phyloP scores from a whole-genome alignment of 2,888 invertebrate species.

The Zygaena filipendulae region DNA sequence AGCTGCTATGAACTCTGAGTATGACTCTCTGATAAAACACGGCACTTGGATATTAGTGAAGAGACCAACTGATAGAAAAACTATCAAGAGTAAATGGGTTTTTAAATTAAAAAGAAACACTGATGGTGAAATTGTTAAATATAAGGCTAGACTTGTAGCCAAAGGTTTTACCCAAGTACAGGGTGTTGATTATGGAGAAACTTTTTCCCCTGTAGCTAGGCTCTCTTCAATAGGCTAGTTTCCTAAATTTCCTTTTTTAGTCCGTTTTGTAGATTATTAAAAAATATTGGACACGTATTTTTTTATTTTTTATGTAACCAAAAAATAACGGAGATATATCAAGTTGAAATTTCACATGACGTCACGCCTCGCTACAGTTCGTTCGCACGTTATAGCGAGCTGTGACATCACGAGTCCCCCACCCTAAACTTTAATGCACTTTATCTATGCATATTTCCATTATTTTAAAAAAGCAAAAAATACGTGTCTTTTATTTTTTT shows the following conservation, averaged over 20 bases:
- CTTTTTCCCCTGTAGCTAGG: conserved; percentile 16
- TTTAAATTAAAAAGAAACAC: conserved; percentile 13
- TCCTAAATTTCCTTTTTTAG: conserved; percentile 8
- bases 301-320: too few relatives aligned
- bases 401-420: too few relatives aligned
- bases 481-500: too few relatives aligned
- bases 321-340: too few relatives aligned
- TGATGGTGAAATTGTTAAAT: conserved; percentile 10
- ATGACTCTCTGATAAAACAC: conserved; percentile 11
- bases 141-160: conserved; percentile 16
- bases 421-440: too few relatives aligned
- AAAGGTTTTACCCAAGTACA: conserved; percentile 12
- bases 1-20: conserved; percentile 14
- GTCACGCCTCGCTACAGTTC: too few relatives aligned
- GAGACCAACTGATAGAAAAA: conserved; percentile 6
- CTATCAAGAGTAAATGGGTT: conserved; percentile 15
- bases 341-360: too few relatives aligned
- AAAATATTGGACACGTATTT: too few relatives aligned
- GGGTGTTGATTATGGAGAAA: conserved; percentile 14
- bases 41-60: conserved; percentile 13
- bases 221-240: conserved; percentile 7
- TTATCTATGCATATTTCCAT: too few relatives aligned
- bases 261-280: conserved; percentile 4
- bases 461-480: too few relatives aligned
- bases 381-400: too few relatives aligned